Evolutionary conservation across 2,888 invertebrate species (phyloP).

Genomic region (Cryptosula pallasiana): DNA sequence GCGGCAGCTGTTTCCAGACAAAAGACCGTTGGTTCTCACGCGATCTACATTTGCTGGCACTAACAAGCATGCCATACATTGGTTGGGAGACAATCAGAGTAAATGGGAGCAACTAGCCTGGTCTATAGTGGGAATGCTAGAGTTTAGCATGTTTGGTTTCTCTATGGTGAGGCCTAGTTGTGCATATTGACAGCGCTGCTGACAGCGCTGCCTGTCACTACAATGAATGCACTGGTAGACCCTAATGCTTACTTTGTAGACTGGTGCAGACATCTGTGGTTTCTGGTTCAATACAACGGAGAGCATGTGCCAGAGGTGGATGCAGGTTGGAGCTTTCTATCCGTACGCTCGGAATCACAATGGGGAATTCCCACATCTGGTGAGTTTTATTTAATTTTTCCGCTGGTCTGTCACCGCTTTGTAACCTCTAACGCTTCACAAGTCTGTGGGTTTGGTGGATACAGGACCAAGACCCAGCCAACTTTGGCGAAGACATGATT

Average conservation of each 20-base stretch:
- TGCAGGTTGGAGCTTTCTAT: conserved; percentile 63
- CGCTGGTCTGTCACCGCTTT: too few species aligned
- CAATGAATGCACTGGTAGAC: too few species aligned
- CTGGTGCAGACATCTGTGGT: conserved; percentile 56
- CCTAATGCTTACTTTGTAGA: too few species aligned
- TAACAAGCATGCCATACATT: conserved; percentile 63
- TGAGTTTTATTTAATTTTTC: too few species aligned
- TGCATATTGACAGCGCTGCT: too few species aligned
- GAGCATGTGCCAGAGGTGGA: conserved; percentile 65
- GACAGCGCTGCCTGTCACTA: too few species aligned
- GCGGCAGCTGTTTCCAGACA: conserved; percentile 30
- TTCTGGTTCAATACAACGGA: conserved; percentile 52
- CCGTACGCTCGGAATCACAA: conserved; percentile 54
- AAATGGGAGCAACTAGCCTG: conserved; percentile 63
- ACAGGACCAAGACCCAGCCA: conserved; percentile 73
- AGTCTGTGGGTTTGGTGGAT: too few species aligned
- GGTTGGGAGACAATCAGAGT: conserved; percentile 56
- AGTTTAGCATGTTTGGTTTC: conserved; percentile 55
- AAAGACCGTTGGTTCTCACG: conserved; percentile 61
- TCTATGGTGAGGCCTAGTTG: conserved; percentile 39
- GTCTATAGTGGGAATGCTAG: conserved; percentile 60
- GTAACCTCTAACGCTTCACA: too few species aligned
- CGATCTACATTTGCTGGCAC: conserved; percentile 72
- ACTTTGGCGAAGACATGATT: conserved; percentile 65
- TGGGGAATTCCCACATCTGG: too few species aligned